These are phyloP conservation scores for Pentalonia nigronervosa DNA, from an alignment of 1,140 invertebrate genomes.

Conservation along the genomic window DNA sequence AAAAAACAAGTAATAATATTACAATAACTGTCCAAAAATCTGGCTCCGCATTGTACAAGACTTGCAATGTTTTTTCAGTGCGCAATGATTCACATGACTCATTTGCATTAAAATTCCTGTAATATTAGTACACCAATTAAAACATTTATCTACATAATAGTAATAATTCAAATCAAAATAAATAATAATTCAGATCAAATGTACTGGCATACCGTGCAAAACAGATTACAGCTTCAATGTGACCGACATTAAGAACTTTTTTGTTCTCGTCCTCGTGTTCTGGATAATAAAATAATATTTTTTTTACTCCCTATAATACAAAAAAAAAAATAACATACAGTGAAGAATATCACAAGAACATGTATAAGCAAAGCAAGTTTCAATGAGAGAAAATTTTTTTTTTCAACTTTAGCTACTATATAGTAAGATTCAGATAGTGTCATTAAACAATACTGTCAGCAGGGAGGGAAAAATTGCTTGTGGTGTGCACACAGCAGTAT, in stretches of 20 bases:
- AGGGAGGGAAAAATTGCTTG: conserved; percentile 9
- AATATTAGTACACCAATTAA: background rate
- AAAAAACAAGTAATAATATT: conserved; percentile 24
- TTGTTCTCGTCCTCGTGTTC: conserved; percentile 34
- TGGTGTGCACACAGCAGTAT: background rate
- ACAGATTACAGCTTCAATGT: conserved; percentile 56
- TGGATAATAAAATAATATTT: conserved; percentile 51
- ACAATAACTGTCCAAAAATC: conserved; percentile 55
- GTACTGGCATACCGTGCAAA: conserved; percentile 16
- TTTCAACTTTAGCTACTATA: too few relatives aligned
- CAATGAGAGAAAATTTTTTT: too few relatives aligned
- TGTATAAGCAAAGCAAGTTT: too few relatives aligned
- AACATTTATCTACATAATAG: background rate
- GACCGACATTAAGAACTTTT: conserved; percentile 48
- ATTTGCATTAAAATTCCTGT: conserved; percentile 41
- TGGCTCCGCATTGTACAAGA: conserved; percentile 30
- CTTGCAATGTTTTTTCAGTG: conserved; percentile 42
- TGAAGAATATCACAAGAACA: background rate
- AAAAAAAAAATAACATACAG: background rate
- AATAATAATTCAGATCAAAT: too few relatives aligned
- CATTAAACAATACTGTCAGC: conserved; percentile 10
- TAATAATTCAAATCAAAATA: too few relatives aligned
- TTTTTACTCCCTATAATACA: conserved; percentile 38
- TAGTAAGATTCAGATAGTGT: conserved; percentile 1
- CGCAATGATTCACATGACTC: conserved; percentile 48